Evolutionary conservation across 2,888 invertebrate genomes (phyloP), one percentile per base, ranked within the genome.

Genomic region (Dusona sp.): DNA sequence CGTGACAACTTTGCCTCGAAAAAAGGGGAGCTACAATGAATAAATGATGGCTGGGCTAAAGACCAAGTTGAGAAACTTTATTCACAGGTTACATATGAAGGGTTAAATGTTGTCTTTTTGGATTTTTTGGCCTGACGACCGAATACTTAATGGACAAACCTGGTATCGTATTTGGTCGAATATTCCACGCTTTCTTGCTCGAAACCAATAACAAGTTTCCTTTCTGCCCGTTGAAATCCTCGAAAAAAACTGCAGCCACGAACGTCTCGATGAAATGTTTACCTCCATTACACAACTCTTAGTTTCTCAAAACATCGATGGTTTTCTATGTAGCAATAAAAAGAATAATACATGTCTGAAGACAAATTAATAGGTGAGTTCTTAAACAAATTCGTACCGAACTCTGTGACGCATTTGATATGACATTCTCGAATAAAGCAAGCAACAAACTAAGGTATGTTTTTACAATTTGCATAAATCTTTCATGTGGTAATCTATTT

Each of bases 221-320:
- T 74, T 61, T 73, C 29, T 22, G 36, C 2, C 36, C n/a, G n/a
- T 36, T 54, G 6, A 36, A 73, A 74, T 38, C 38, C 64, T n/a
- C 45, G 64, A 64, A 64, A 75, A 74, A 61, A 74, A 48, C 13
- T 64, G 6, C 6, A 64, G 36, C 64, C 48, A 36, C 42, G 45
- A 51, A 75, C n/a, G 64, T 64, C 48, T 64, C 75, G 57, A 64
- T 64, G 19, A 57, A 77, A 65, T 74, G 29, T 74, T 29, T 61
- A 42, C 48, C 75, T 33, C 64, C 13, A 33, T 38, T 16, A 29
- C 9, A 33, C 75, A 77, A 48, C 75, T 77, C 64, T n/a, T 33
- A 64, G 33, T 33, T 65, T 65, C 64, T 48, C 45, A 22, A 61
- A 65, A 48, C 75, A 45, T 61, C 42, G 29, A 61, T 13, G 4